Conservation (phyloP, 2,113 vertebrate species). For the Festucalex cinctus region DNA sequence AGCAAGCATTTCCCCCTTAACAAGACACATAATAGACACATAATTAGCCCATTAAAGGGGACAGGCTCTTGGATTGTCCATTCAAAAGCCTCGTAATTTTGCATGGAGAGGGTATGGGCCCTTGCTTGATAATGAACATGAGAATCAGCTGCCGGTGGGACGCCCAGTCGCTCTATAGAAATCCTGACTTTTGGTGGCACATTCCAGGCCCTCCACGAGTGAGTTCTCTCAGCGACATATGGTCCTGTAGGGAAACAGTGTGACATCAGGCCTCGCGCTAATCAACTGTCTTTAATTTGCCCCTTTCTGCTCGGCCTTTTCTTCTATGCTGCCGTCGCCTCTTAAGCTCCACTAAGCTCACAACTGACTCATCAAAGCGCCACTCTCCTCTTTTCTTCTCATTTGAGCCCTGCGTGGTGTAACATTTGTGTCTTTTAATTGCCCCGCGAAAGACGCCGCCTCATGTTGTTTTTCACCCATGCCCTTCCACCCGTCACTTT, state of each 20-base stretch:
- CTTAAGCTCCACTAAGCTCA: slow-evolving; percentile 64
- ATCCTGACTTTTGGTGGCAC: slow-evolving; percentile 66
- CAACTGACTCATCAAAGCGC: slow-evolving; percentile 53
- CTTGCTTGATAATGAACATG: slow-evolving; percentile 57
- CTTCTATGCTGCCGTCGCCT: slow-evolving; percentile 48
- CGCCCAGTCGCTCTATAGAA: slow-evolving; percentile 59
- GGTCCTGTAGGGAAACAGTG: slow-evolving; percentile 69
- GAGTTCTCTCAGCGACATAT: slow-evolving; percentile 63
- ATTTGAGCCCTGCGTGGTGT: slow-evolving; percentile 59
- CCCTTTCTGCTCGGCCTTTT: slow-evolving; percentile 45
- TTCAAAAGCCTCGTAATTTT: slow-evolving; percentile 51
- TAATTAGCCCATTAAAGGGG: slow-evolving; percentile 59
- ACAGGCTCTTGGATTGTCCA: slow-evolving; percentile 53
- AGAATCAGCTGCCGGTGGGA: slow-evolving; percentile 60
- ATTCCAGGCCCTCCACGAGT: slow-evolving; percentile 67
- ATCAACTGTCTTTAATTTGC: slow-evolving; percentile 66
- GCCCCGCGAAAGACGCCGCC: slow-evolving; percentile 51
- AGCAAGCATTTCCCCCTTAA: slow-evolving; percentile 32
- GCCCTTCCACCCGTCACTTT: slow-evolving; percentile 67
- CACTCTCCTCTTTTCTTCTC: slow-evolving; percentile 44
- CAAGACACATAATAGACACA: slow-evolving; percentile 44
- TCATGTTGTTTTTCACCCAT: slow-evolving; percentile 63
- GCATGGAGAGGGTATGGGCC: slow-evolving; percentile 43
- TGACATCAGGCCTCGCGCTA: slow-evolving; percentile 61
- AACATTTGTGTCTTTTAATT: slow-evolving; percentile 71